phyloP scores from a whole-genome alignment of 2,113 vertebrate species.

The Rhabdornis inornatus region DNA sequence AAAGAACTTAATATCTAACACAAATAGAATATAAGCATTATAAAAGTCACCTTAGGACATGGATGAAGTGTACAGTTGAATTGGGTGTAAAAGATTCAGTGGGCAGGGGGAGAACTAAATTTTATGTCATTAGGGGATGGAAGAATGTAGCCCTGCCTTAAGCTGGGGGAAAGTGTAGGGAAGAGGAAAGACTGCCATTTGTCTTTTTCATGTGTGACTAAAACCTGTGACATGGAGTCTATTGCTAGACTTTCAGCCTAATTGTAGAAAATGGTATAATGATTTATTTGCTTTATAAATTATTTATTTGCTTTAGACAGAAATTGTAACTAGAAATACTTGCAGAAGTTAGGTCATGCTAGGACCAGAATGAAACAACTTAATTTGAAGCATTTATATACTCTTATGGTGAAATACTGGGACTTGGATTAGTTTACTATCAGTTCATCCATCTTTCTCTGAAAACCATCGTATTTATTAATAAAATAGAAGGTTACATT shows the following conservation, averaged over 20 bases:
- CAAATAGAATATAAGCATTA: no score
- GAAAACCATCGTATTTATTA: not conserved
- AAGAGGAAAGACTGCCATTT: not conserved
- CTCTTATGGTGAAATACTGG: not conserved
- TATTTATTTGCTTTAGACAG: not conserved
- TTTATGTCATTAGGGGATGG: not conserved
- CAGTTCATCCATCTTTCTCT: not conserved
- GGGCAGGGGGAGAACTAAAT: not conserved
- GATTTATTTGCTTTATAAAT: not conserved
- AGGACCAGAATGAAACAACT: not conserved
- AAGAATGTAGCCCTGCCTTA: not conserved
- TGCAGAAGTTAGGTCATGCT: not conserved
- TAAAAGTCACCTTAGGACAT: not conserved
- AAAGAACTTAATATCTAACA: no score
- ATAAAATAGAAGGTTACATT: not conserved
- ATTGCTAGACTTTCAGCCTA: not conserved
- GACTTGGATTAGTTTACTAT: not conserved
- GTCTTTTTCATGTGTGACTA: not conserved
- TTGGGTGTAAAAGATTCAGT: not conserved
- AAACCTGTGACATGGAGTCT: not conserved
- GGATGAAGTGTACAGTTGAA: rapidly evolving
- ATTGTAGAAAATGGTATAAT: not conserved
- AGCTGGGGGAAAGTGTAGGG: not conserved
- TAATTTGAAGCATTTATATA: not conserved
- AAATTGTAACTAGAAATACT: not conserved